phyloP scores from a whole-genome alignment of 2,888 invertebrate species.

The Drosophila meridionalis region DNA sequence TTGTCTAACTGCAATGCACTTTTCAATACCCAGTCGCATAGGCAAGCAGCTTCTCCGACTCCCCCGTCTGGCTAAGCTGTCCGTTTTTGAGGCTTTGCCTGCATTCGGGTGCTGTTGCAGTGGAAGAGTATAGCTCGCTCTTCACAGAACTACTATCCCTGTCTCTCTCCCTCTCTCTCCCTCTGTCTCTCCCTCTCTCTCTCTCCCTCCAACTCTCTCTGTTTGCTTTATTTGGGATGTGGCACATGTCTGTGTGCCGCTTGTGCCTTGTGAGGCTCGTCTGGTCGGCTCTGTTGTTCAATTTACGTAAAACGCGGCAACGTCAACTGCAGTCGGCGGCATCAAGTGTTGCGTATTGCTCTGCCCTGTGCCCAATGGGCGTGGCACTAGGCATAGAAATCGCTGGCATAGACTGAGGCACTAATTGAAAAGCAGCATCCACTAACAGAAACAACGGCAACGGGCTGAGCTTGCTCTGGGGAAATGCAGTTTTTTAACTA shows the following conservation, averaged over 20 bases:
- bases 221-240: constrained; percentile 48
- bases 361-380: constrained; percentile 36
- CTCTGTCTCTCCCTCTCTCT: constrained; percentile 8
- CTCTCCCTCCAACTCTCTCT: constrained; percentile 10
- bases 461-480: constrained; percentile 30
- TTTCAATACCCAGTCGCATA: constrained; percentile 59
- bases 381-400: constrained; percentile 69
- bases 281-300: constrained; percentile 64
- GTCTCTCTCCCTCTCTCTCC: neutral
- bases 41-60: neutral
- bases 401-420: constrained; percentile 51
- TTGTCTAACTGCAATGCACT: constrained; percentile 66
- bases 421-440: constrained; percentile 78
- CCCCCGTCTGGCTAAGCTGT: constrained; percentile 48
- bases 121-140: constrained; percentile 43
- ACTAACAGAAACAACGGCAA: constrained; percentile 54
- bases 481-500: constrained; percentile 53
- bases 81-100: constrained; percentile 46
- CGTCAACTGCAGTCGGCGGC: constrained; percentile 75
- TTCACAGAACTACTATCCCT: neutral
- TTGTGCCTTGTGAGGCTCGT: constrained; percentile 51
- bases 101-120: constrained; percentile 67
- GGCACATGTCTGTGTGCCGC: constrained; percentile 38
- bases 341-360: constrained; percentile 60
- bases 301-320: constrained; percentile 76